Conservation (phyloP, 2,113 vertebrate genomes). For the Mionectes macconnelli region DNA sequence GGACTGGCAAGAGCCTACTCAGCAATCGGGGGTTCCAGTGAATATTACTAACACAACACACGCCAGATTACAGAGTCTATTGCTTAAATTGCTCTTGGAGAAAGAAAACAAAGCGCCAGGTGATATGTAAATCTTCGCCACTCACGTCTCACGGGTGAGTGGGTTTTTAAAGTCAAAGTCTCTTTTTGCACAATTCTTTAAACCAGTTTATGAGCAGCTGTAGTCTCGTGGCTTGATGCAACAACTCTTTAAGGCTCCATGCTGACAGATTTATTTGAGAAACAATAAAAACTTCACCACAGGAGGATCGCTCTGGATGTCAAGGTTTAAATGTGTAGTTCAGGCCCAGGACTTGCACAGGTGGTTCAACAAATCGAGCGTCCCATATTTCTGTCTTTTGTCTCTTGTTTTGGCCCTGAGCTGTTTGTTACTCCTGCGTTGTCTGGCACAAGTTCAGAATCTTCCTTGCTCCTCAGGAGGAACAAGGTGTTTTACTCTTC, state of each 20-base stretch:
- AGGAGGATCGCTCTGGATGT: slow-evolving; percentile 52
- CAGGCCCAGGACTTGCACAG: slow-evolving; percentile 63
- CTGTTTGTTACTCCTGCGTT: slow-evolving; percentile 65
- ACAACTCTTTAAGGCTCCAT: slow-evolving; percentile 75
- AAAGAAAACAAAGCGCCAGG: neutral
- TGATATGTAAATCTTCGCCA: slow-evolving; percentile 52
- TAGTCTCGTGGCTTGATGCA: slow-evolving; percentile 63
- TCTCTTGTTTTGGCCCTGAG: slow-evolving; percentile 77
- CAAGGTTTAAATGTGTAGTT: slow-evolving; percentile 35
- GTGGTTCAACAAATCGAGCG: slow-evolving; percentile 10
- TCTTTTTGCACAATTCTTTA: slow-evolving; percentile 58
- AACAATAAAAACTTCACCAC: slow-evolving; percentile 61
- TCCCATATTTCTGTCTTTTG: slow-evolving; percentile 38
- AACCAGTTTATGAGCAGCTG: slow-evolving; percentile 61
- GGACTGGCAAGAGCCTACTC: slow-evolving; percentile 21
- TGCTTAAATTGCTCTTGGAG: slow-evolving; percentile 63
- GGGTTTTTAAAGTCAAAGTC: slow-evolving; percentile 1
- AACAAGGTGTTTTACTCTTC: slow-evolving; percentile 57
- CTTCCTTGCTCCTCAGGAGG: slow-evolving; percentile 45
- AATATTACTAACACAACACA: slow-evolving; percentile 59
- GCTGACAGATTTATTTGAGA: slow-evolving; percentile 63
- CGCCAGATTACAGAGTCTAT: slow-evolving; percentile 53
- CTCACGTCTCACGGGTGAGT: slow-evolving; percentile 24
- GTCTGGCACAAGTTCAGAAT: slow-evolving; percentile 65
- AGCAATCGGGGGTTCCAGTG: slow-evolving; percentile 61